phyloP scores from a whole-genome alignment of 2,888 invertebrate species.

The Spodoptera exigua region DNA sequence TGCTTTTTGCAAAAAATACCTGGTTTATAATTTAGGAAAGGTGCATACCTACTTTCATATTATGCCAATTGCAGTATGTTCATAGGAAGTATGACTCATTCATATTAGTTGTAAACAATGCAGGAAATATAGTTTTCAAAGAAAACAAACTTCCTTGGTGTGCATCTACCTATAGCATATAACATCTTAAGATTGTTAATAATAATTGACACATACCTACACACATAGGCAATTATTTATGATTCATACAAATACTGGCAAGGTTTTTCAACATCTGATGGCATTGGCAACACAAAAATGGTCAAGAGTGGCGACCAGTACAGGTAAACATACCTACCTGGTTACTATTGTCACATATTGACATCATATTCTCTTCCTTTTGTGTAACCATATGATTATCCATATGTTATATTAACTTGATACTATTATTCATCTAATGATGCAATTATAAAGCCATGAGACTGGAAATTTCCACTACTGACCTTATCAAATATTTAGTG shows the following conservation, averaged over 20 bases:
- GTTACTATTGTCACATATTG: constrained; percentile 34
- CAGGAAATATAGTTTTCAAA: too few relatives aligned
- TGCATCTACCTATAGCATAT: constrained; percentile 6
- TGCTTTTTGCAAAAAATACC: too few relatives aligned
- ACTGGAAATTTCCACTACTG: too few relatives aligned
- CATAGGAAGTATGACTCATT: too few relatives aligned
- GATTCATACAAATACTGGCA: constrained; percentile 62
- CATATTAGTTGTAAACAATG: too few relatives aligned
- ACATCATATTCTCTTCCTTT: constrained; percentile 35
- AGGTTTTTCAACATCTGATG: constrained; percentile 62
- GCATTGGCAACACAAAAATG: constrained; percentile 62
- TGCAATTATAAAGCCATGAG: too few relatives aligned
- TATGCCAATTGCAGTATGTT: too few relatives aligned
- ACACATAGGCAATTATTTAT: constrained; percentile 33
- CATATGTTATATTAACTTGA: constrained; percentile 10
- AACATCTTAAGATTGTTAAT: constrained; percentile 28
- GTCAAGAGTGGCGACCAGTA: constrained; percentile 55
- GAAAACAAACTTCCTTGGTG: too few relatives aligned
- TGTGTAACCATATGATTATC: constrained; percentile 18
- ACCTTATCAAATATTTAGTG: too few relatives aligned
- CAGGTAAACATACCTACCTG: constrained; percentile 33
- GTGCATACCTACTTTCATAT: too few relatives aligned
- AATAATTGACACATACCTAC: constrained; percentile 16
- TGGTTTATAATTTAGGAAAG: too few relatives aligned
- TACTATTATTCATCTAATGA: too few relatives aligned